Percentiles rank a stretch among this genome's conserved stretches.
Conservation (phyloP, 1,140 invertebrate genomes). For the Venturia canescens region DNA sequence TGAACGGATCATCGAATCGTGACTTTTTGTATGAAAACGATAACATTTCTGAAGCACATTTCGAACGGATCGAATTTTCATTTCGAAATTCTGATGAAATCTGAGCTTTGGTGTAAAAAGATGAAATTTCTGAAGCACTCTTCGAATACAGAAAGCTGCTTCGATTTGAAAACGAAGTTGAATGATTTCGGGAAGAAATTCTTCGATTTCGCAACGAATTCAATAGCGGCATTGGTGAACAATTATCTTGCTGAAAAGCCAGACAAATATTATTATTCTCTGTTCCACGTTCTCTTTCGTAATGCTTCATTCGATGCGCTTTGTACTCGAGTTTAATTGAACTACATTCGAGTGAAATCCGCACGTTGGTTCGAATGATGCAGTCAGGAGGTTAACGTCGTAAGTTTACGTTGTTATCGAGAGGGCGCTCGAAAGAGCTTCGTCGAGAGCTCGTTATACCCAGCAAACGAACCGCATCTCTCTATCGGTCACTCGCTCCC, state of each 20-base stretch:
- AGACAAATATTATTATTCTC: neutral
- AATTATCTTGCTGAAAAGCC: neutral
- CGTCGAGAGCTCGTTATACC: slow-evolving; percentile 3
- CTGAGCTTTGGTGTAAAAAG: no score
- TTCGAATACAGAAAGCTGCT: no score
- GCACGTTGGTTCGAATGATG: neutral
- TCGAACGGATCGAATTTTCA: no score
- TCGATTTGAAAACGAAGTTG: no score
- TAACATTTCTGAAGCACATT: no score
- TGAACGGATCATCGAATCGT: no score
- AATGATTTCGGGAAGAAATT: no score
- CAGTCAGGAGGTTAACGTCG: neutral
- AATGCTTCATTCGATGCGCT: neutral
- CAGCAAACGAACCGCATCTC: neutral
- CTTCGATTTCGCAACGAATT: no score
- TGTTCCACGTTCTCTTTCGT: neutral
- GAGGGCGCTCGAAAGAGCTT: neutral
- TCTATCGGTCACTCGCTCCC: neutral
- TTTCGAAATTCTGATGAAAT: no score
- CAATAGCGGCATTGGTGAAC: no score
- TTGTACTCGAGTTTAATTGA: neutral
- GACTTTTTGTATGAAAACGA: no score
- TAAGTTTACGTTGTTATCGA: neutral
- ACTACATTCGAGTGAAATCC: neutral
- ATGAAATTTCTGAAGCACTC: no score